Percentiles rank a stretch among this genome's conserved stretches.
phyloP scores from a whole-genome alignment of 1,140 invertebrate genomes.

The Atta colombica region DNA sequence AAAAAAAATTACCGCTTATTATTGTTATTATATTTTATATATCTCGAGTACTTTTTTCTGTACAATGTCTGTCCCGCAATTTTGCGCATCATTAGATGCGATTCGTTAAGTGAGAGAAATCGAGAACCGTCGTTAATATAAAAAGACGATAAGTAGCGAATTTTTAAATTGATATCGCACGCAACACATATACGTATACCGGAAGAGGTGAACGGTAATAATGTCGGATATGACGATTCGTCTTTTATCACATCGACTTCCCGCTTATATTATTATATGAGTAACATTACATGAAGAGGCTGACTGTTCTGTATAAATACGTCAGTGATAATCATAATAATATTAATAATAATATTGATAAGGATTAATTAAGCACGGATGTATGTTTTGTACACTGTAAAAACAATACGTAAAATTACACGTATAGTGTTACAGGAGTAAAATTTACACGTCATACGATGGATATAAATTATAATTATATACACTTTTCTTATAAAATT shows the following conservation, averaged over 20 bases:
- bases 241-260: not conserved
- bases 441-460: not conserved
- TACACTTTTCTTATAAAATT: not conserved
- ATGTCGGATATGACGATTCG: not conserved
- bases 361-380: conserved; percentile 5
- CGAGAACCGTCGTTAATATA: not conserved
- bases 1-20: not conserved
- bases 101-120: not conserved
- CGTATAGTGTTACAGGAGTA: not conserved
- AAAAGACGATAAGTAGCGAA: not conserved
- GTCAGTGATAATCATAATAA: conserved; percentile 17
- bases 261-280: not conserved
- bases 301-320: conserved; percentile 17
- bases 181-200: not conserved
- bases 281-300: not conserved
- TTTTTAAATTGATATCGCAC: not conserved
- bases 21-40: conserved; percentile 38
- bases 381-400: not conserved
- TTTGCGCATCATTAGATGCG: not conserved
- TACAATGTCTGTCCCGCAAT: not conserved
- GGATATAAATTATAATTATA: not conserved
- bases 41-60: conserved; percentile 6
- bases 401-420: conserved; percentile 2
- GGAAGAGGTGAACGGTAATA: not conserved
- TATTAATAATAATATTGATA: conserved; percentile 24